Evolutionary conservation across 2,888 invertebrate species (phyloP), one percentile per base, ranked within the genome.

Genomic region (Drosophila eohydei): DNA sequence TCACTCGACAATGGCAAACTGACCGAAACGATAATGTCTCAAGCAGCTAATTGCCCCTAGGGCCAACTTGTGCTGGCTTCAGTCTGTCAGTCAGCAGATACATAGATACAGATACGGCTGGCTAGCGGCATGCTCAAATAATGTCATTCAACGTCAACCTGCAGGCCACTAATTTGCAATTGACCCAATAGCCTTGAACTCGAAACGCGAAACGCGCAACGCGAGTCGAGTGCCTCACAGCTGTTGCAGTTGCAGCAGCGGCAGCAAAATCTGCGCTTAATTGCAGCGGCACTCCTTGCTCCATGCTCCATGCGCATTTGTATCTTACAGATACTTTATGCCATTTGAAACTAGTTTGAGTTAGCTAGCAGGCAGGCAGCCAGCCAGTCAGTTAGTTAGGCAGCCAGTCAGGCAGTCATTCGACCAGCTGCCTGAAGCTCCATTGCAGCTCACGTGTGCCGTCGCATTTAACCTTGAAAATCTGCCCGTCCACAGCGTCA

Each of bases 171-270:
- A 88, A 89, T 80, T 90, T 78, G 77, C 89, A 78, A 67, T 89
- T 88, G 88, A 88, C 88, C 88, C 89, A 88, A 72, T 90, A 90
- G 88, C 88, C 88, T 88, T 88, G 88, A 88, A 90, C 88, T 90
- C 90, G 79, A 88, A 79, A 65, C 54, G 58, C 44, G 62, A 54
- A 56, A 66, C 26, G 21, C 21, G 62, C 51, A 56, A 66, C 26
- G 62, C 71, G 63, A 65, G 64, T 68, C 63, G 74, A 57, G 57
- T 67, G 67, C 40, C 65, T 51, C 70, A 58, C 67, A 78, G 76
- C 64, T 68, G 71, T 63, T 65, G 78, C 85, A 38, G 78, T 57
- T 64, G 72, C 64, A 46, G 76, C 51, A 43, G 41, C 30, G 16
- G 55, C 55, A 57, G 16, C 50, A 60, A 21, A 80, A 71, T 76